Conservation (phyloP, 2,797 vertebrate species). For the Parambassis ranga region DNA sequence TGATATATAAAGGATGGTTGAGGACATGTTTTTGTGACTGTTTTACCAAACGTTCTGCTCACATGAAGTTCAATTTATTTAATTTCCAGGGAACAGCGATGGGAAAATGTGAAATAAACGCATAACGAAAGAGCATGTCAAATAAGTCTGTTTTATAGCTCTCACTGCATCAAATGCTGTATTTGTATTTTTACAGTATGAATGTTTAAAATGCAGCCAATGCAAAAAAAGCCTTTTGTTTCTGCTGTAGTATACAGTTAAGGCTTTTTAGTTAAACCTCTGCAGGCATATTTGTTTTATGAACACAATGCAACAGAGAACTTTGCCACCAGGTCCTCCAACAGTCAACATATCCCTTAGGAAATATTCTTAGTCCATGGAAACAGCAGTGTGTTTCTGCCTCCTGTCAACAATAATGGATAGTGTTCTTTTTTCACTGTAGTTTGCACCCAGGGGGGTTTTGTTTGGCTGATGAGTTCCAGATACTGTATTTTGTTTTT, state of each 20-base stretch:
- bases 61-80: too few relatives aligned
- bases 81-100: too few relatives aligned
- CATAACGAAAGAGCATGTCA: too few relatives aligned
- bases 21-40: too few relatives aligned
- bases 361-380: background rate
- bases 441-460: background rate
- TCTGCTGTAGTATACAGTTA: too few relatives aligned
- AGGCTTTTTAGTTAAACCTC: too few relatives aligned
- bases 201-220: background rate
- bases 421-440: slow-evolving; percentile 1
- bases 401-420: slow-evolving; percentile 37
- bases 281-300: background rate
- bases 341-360: slow-evolving; percentile 13
- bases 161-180: too few relatives aligned
- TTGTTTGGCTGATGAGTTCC: slow-evolving; percentile 13
- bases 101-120: too few relatives aligned
- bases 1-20: too few relatives aligned
- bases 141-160: too few relatives aligned
- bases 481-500: slow-evolving; percentile 12
- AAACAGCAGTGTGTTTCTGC: slow-evolving; percentile 7
- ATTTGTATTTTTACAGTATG: background rate
- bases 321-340: background rate
- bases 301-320: background rate
- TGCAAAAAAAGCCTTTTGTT: background rate
- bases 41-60: too few relatives aligned